Percentiles rank a stretch among this genome's conserved stretches.
These are phyloP conservation scores for Macropus fuliginosus DNA, from an alignment of 2,797 vertebrate species.

Conservation along the genomic window DNA sequence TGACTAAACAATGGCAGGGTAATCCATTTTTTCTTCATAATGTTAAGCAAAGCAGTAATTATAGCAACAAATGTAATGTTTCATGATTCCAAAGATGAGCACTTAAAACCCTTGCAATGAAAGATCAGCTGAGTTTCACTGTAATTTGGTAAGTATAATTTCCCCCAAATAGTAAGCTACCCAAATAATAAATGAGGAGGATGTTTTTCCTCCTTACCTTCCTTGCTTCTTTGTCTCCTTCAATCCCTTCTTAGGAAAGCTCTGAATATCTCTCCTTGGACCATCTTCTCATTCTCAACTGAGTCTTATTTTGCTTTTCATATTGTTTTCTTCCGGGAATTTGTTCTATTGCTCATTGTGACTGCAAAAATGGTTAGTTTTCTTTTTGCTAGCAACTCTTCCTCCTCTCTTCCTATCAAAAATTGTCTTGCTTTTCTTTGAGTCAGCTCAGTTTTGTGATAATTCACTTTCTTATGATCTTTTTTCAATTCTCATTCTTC, in stretches of 20 bases:
- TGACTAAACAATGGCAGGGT: not conserved
- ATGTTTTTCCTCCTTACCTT: not conserved
- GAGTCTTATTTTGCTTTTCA: not conserved
- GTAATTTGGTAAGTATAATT: not conserved
- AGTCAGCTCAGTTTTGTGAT: not conserved
- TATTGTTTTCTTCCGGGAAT: not conserved
- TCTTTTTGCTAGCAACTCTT: not conserved
- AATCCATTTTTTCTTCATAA: not conserved
- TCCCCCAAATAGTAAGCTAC: not conserved
- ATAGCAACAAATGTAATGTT: not conserved
- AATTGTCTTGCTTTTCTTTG: not conserved
- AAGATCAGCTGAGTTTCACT: not conserved
- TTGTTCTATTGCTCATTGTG: not conserved
- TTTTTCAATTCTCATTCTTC: not conserved
- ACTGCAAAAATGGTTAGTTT: not conserved
- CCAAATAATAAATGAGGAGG: not conserved
- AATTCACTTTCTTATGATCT: not conserved
- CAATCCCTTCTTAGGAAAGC: not conserved
- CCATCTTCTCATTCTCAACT: not conserved
- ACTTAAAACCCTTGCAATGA: not conserved
- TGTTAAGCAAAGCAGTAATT: not conserved
- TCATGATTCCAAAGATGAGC: not conserved
- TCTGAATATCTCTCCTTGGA: not conserved
- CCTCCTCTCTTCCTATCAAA: not conserved
- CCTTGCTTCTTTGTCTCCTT: not conserved